Evolutionary conservation across 2,888 invertebrate genomes (phyloP).

Genomic region (Brachylomia viminalis): DNA sequence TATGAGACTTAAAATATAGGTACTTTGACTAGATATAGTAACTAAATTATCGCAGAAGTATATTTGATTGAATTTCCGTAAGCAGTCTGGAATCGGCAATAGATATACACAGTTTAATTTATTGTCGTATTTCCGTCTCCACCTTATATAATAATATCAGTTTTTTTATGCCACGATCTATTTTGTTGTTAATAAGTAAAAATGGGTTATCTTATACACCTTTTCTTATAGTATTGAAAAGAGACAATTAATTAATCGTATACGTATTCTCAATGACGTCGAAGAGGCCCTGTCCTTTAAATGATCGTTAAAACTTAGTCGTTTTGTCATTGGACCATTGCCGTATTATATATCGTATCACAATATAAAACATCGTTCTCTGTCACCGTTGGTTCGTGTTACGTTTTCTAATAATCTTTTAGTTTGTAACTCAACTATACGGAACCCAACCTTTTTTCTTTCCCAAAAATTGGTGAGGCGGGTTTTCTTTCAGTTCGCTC

Average conservation of each 20-base stretch:
- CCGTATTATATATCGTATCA: not conserved
- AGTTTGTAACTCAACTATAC: conserved; percentile 30
- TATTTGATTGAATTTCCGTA: too few species aligned
- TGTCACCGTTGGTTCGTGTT: not conserved
- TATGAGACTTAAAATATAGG: too few species aligned
- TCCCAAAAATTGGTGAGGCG: conserved; percentile 56
- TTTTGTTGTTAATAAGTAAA: not conserved
- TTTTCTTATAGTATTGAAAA: not conserved
- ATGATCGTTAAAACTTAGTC: not conserved
- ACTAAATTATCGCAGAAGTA: too few species aligned
- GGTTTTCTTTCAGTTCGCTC: conserved; percentile 60
- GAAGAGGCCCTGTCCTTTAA: not conserved
- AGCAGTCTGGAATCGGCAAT: too few species aligned
- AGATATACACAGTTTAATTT: too few species aligned
- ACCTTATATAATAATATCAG: too few species aligned
- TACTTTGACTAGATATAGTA: too few species aligned
- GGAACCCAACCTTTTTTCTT: conserved; percentile 58
- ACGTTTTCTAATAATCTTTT: not conserved
- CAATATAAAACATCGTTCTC: not conserved
- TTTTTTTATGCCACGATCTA: not conserved
- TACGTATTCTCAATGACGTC: too few species aligned
- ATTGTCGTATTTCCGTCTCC: too few species aligned
- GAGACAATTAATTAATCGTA: not conserved
- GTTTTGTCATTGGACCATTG: not conserved
- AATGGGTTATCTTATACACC: not conserved